These are phyloP conservation scores for Rhinogobio ventralis DNA, from an alignment of 2,797 vertebrate genomes.

Conservation along the genomic window DNA sequence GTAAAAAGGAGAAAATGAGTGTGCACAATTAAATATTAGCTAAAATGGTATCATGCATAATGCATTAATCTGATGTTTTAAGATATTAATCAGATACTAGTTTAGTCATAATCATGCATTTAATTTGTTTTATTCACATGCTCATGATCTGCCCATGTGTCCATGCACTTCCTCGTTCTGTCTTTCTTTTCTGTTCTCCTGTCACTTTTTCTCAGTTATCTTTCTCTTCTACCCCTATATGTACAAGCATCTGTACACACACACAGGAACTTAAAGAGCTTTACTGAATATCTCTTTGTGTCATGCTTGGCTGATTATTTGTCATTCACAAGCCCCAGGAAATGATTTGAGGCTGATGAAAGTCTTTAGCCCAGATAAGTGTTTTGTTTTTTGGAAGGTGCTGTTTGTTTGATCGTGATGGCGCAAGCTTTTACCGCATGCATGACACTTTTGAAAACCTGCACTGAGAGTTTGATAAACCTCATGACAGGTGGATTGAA, in stretches of 20 bases:
- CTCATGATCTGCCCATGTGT: background rate
- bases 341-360: constrained; percentile 49
- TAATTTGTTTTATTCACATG: background rate
- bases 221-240: background rate
- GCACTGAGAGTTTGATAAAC: constrained; percentile 15
- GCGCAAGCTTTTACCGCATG: background rate
- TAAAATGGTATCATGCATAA: background rate
- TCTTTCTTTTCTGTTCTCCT: background rate
- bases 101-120: background rate
- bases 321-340: constrained; percentile 28
- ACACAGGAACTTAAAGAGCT: constrained; percentile 2
- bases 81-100: background rate
- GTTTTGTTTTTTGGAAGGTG: constrained; percentile 41
- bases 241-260: background rate
- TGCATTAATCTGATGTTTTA: background rate
- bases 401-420: constrained; percentile 21
- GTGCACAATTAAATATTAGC: background rate
- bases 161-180: background rate
- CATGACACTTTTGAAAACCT: constrained; percentile 19
- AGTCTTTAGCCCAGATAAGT: constrained; percentile 40
- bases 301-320: constrained; percentile 43
- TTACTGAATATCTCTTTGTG: constrained; percentile 48
- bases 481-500: constrained; percentile 44
- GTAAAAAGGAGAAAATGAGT: background rate
- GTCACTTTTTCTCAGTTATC: background rate